Evolutionary conservation across 2,797 vertebrate species (phyloP).

Genomic region (Anomalospiza imberbis): DNA sequence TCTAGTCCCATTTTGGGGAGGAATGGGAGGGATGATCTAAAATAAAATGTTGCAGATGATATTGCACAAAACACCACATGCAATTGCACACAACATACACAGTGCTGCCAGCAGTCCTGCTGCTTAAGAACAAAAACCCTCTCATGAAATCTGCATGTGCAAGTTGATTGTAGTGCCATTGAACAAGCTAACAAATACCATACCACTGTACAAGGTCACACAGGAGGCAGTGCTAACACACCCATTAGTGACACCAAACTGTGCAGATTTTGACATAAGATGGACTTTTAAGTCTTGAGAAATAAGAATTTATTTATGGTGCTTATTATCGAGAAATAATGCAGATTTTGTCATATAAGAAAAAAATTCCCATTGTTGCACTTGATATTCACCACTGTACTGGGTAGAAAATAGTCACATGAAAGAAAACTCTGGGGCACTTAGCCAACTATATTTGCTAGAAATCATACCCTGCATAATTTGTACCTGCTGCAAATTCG

Average conservation of each 20-base stretch:
- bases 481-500: not conserved
- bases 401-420: not conserved
- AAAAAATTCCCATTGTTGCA: not conserved
- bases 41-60: conserved; percentile 3
- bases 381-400: not conserved
- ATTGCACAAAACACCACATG: not conserved
- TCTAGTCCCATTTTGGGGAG: not conserved
- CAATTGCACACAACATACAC: not conserved
- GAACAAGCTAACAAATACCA: not conserved
- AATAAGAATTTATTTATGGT: not conserved
- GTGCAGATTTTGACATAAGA: not conserved
- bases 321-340: not conserved
- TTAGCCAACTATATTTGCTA: not conserved
- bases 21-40: not conserved
- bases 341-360: not conserved
- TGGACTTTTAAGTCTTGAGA: not conserved
- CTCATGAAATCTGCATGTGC: not conserved
- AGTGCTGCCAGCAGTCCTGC: not conserved
- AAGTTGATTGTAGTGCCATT: not conserved
- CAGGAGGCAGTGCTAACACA: not conserved
- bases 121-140: not conserved
- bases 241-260: not conserved
- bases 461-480: not conserved
- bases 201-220: not conserved
- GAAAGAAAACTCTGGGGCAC: not conserved